Base-by-base conservation (phyloP, 2,888 invertebrate genomes). In the Hyppa rectilinea region DNA sequence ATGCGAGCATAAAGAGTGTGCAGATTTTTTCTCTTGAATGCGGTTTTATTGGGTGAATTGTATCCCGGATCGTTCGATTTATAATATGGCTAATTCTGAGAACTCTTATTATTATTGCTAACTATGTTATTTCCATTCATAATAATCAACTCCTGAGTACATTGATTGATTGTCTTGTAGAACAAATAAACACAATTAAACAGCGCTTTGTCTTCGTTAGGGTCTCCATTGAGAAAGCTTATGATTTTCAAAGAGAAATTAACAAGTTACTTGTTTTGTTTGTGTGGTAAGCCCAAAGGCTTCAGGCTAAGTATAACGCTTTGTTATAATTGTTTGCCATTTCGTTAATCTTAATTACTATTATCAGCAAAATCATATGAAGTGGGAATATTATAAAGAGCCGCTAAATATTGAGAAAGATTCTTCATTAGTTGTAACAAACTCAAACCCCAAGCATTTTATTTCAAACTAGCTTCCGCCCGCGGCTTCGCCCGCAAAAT, bases 131-230 rank as follows among this genome's bases (percentile, higher is more conserved):
- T 60, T 56, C n/a, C 17, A 78, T 58, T 78, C 29, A 55, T 76
- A 67, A 43, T 36, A 67, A 68, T 56, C 43, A 34, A 36, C 26
- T 47, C 43, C 34, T 36, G 4, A 14, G n/a, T n/a, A 47, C 17
- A 58, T 47, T 59, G 53, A 73, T 72, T 64, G 79, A 52, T 75
- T 45, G 55, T 71, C 26, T 60, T 20, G n/a, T 60, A 40, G 12
- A 78, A 56, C 60, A 71, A 71, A 50, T 50, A 61, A 61, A 71
- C 56, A 78, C 29, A 73, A 64, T 79, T 52, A 60, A 64, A 64
- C 45, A 34, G 26, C 20, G 23, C 38, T 79, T 64, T 73, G 55
- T 79, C 64, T 79, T 60, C 72, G 29, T 75, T 72, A 78, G 7
- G 38, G 36, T 2, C 17, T 43, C 29, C 34, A 45, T 71, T 61